phyloP scores from a whole-genome alignment of 2,113 vertebrate genomes.

The Planiliza haematocheilus region DNA sequence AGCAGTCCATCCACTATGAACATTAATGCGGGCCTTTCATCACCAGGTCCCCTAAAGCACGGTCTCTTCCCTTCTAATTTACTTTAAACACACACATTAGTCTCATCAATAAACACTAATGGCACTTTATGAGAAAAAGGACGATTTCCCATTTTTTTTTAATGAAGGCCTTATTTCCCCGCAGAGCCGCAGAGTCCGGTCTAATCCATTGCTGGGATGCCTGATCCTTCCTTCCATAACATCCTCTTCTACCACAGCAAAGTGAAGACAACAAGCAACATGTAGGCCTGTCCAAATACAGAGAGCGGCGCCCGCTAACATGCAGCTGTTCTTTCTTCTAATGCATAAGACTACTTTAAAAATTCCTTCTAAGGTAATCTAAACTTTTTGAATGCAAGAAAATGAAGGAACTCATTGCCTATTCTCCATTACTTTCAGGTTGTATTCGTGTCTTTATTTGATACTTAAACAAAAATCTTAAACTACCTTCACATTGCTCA shows the following conservation, averaged over 20 bases:
- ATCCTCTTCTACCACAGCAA: slow-evolving; percentile 32
- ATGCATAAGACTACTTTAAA: neutral
- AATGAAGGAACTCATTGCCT: neutral
- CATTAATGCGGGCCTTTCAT: slow-evolving; percentile 95
- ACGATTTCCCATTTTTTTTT: slow-evolving; percentile 82
- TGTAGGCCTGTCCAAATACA: slow-evolving; percentile 53
- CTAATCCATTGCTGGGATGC: slow-evolving; percentile 62
- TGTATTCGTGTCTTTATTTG: slow-evolving; percentile 7
- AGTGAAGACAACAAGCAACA: slow-evolving; percentile 61
- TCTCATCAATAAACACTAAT: slow-evolving; percentile 93
- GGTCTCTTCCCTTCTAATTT: slow-evolving; percentile 93
- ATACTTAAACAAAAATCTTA: slow-evolving; percentile 16
- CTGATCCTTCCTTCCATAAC: slow-evolving; percentile 60
- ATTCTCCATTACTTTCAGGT: neutral
- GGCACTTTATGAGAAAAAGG: slow-evolving; percentile 87
- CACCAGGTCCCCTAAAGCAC: slow-evolving; percentile 92
- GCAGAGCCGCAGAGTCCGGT: slow-evolving; percentile 65
- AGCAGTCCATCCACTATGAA: slow-evolving; percentile 88
- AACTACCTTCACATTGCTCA: neutral
- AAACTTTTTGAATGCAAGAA: no score
- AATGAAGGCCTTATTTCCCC: slow-evolving; percentile 71
- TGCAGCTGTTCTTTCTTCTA: neutral
- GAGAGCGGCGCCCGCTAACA: slow-evolving; percentile 30
- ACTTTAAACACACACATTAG: slow-evolving; percentile 96
- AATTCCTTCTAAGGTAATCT: neutral